Evolutionary conservation across 1,140 invertebrate genomes (phyloP), one percentile per base, ranked within the genome.

Genomic region (Conus ventricosus): DNA sequence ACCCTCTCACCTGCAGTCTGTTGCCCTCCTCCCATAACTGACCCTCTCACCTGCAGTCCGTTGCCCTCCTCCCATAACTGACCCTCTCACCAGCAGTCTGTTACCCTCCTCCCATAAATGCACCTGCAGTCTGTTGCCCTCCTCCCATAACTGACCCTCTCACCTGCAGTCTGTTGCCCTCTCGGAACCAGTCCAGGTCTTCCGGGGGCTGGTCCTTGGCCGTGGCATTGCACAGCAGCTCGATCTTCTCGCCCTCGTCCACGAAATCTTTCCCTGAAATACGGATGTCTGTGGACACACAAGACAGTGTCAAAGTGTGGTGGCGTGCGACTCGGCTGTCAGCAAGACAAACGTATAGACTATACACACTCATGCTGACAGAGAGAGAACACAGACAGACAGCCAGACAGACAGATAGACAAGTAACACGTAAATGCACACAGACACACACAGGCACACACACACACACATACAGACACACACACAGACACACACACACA

Each of bases 111-210:
- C 3, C 6, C 17, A 17, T 55, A 17, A 25, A 4, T 84, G 27
- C 13, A 27, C 20, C 84, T 86, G n/a, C n/a, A n/a, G 7, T 86
- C 27, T 60, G 5, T 27, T 10, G 15, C 83, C 83, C 27, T 86
- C 39, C 39, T 39, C 0, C 7, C 67, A 27, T 27, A 11, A 27
- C 39, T 39, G 17, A 0, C 17, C 0, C 60, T n/a, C 20, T 71
- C 25, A 80, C 53, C 87, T 63, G 71, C 10, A 80, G 20, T 17
- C 85, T 89, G 25, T 88, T 84, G 25, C 84, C 90, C 27, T 89
- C 88, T 60, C 87, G 82, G 83, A 92, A 93, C 92, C 92, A 93
- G 88, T 93, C 92, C 39, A 93, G 85, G 71, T 91, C 89, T 25
- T 93, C 91, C 11, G 92, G 92, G 0, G 90, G 90, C 53, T 90